Evolutionary conservation across 2,888 invertebrate genomes (phyloP), one percentile per base, ranked within the genome.

Genomic region (Eupithecia centaureata): DNA sequence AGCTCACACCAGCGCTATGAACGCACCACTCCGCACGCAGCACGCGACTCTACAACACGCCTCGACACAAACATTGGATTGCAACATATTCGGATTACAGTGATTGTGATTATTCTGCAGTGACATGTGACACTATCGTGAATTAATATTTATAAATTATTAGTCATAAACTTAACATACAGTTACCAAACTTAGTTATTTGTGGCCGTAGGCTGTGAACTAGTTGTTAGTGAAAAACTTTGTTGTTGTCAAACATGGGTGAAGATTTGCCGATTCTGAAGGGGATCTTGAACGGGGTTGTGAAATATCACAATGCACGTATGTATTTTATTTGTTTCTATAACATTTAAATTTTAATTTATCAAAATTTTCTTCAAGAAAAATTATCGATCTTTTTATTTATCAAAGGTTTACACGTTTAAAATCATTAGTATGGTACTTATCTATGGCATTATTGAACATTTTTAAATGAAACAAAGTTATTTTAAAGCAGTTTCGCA

Each of bases 281-380:
- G 92, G 97, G 97, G 86, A 97, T 97, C 92, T 95, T 97, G 82
- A 97, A 97, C 89, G 97, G 97, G 87, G 97, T 96, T 86, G 97
- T 97, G 89, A 96, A 97, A 92, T 97, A 97, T 92, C 97, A 97
- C 92, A 97, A 97, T 95, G 97, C 97, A 95, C 97, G 97, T 97
- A 97, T 93, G 97, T 97, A 94, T 94, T 83, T 78, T 80, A 74
- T 77, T 70, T 72, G 51, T 62, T 63, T 42, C 10, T 18, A 30
- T n/a, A 22, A 8, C 22, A 56, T n/a, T 56, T 5, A 1, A 7
- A 28, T 7, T 15, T 47, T 12, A 63, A 1, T 28, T 54, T 0
- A 30, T 28, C 8, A 1, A 15, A 54, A n/a, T 28, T 54, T 54
- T 54, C 2, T 54, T n/a, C n/a, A n/a, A n/a, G n/a, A n/a, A n/a